A percentile compares a stretch with the other conserved stretches of the same genome.
These are phyloP conservation scores for Mactromeris polynyma DNA, from an alignment of 2,888 invertebrate species.

Conservation along the genomic window DNA sequence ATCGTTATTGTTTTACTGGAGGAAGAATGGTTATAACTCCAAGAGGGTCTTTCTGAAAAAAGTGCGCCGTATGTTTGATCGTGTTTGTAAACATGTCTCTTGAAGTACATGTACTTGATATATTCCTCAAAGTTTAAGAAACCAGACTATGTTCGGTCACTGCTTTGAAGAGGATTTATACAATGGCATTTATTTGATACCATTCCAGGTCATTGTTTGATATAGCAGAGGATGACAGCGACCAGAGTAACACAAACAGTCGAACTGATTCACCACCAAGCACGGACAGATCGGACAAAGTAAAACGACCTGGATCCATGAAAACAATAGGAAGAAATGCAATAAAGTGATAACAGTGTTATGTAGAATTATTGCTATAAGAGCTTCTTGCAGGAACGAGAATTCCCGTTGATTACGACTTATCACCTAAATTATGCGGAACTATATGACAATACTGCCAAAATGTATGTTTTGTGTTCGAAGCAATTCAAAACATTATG, in stretches of 20 bases:
- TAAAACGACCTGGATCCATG: background rate
- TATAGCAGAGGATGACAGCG: constrained; percentile 34
- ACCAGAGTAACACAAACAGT: background rate
- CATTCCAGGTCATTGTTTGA: constrained; percentile 49
- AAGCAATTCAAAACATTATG: background rate
- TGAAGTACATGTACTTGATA: no score
- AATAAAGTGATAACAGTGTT: background rate
- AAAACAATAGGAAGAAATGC: constrained; percentile 15
- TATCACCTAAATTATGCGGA: background rate
- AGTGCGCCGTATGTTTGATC: no score
- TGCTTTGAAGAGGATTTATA: no score
- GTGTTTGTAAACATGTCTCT: no score
- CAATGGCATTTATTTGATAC: background rate
- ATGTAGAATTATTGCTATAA: background rate
- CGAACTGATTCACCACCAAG: background rate
- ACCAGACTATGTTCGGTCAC: no score
- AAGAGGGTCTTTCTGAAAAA: no score
- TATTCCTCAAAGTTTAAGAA: no score
- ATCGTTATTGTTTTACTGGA: no score
- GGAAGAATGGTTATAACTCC: no score
- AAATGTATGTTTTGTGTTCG: background rate
- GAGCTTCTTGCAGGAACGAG: background rate
- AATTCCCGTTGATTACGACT: background rate
- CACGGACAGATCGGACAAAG: constrained; percentile 42
- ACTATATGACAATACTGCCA: background rate